phyloP scores from a whole-genome alignment of 2,888 invertebrate genomes.

The Latrodectus hesperus region DNA sequence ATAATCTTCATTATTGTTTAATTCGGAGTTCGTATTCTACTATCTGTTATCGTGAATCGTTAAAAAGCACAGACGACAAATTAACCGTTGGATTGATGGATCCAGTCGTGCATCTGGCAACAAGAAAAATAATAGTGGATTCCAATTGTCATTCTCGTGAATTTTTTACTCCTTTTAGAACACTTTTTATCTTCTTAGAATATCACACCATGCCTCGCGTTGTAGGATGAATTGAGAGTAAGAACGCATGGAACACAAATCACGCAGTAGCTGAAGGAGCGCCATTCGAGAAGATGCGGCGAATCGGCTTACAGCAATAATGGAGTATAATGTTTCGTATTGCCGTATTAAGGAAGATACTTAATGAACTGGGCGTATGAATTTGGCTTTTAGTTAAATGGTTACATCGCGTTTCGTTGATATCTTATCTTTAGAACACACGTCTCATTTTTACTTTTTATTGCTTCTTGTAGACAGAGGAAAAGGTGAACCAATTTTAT shows the following conservation, averaged over 20 bases:
- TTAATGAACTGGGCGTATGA: constrained; percentile 32
- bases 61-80: neutral
- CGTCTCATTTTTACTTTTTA: too few relatives aligned
- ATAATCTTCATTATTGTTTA: neutral
- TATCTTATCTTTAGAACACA: too few relatives aligned
- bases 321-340: constrained; percentile 38
- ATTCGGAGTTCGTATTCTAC: neutral
- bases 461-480: too few relatives aligned
- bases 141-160: neutral
- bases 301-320: constrained; percentile 28
- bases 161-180: neutral
- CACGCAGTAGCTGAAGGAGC: constrained; percentile 33
- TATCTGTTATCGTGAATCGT: neutral
- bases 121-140: neutral
- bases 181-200: neutral
- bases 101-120: neutral
- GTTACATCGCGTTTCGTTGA: too few relatives aligned
- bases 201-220: neutral
- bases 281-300: constrained; percentile 2
- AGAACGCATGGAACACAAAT: constrained; percentile 24
- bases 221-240: neutral
- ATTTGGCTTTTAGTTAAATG: too few relatives aligned
- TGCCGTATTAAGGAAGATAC: constrained; percentile 24
- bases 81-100: neutral
- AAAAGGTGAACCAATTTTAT: too few relatives aligned